Conservation (phyloP, 1,140 invertebrate genomes). For the Zaprionus africanus region DNA sequence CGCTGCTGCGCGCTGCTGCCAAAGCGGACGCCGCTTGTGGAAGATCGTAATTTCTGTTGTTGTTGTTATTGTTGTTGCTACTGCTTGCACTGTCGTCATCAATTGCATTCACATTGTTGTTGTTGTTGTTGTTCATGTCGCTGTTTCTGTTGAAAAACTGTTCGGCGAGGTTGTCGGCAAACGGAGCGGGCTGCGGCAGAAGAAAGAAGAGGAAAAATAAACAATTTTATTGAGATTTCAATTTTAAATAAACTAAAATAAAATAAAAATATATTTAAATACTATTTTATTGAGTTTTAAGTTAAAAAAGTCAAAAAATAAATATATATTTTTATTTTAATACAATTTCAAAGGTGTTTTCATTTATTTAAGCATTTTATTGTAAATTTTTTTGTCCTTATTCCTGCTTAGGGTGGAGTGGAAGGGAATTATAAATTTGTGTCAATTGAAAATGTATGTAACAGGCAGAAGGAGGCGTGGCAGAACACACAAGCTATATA, state of each 20-base stretch:
- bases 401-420: background rate
- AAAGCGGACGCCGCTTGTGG: constrained; percentile 22
- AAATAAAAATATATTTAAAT: too few relatives aligned
- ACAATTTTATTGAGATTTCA: too few relatives aligned
- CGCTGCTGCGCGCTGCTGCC: background rate
- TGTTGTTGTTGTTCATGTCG: constrained; percentile 28
- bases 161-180: constrained; percentile 50
- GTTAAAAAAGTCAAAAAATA: background rate
- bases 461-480: too few relatives aligned
- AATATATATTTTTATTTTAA: too few relatives aligned
- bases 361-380: background rate
- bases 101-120: constrained; percentile 38
- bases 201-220: background rate
- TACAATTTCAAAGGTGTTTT: background rate
- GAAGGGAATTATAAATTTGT: background rate
- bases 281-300: too few relatives aligned
- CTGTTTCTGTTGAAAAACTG: constrained; percentile 53
- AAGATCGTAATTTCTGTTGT: constrained; percentile 39
- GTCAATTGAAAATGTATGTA: too few relatives aligned
- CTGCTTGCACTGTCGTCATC: constrained; percentile 43
- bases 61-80: constrained; percentile 37
- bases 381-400: background rate
- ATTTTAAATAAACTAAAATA: too few relatives aligned
- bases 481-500: too few relatives aligned
- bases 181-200: constrained; percentile 26